Base-by-base conservation (phyloP, 2,888 invertebrate species). In the Lasius fuliginosus region DNA sequence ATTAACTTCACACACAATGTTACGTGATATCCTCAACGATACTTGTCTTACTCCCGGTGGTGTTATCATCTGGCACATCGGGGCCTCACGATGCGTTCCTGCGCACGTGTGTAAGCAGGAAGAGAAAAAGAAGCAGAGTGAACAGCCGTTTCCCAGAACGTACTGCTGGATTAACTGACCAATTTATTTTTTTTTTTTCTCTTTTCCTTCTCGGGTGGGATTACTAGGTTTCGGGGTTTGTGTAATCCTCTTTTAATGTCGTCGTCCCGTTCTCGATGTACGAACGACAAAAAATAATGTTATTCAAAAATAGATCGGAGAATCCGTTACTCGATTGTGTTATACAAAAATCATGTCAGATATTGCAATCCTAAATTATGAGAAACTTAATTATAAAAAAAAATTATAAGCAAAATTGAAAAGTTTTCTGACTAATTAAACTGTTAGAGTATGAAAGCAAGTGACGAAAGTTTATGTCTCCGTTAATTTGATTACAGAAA, bases 191-290 rank as follows among this genome's bases (percentile, higher is more conserved):
- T 60, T 60, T 36, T 60, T 23, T 4, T 36, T 36, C 46, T 46
- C 58, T 60, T 46, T 82, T 23, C 30, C 69, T 75, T 79, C 49
- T 62, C 58, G 8, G 42, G 2, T 12, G 15, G 85, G 71, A 87
- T 87, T 87, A 85, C 56, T 36, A 46, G 68, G 36, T 73, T 81
- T 58, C 27, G 42, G 76, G 83, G 71, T 82, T 77, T 68, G 27
- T 75, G 36, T 87, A 88, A 87, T 87, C 83, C 82, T 85, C 86
- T 87, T 87, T 84, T 62, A 49, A 46, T 40, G 60, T 18, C 27
- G 64, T 74, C 58, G 46, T 73, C 33, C 68, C 64, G 49, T 68
- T 33, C 56, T 58, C 30, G 33, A 36, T 15, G 53, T 0, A 1
- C 3, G 23, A 79, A 15, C 0, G 5, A 73, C 30, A 56, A 83